Evolutionary conservation across 2,113 vertebrate genomes (phyloP).

Genomic region (Pollimyrus isidori): DNA sequence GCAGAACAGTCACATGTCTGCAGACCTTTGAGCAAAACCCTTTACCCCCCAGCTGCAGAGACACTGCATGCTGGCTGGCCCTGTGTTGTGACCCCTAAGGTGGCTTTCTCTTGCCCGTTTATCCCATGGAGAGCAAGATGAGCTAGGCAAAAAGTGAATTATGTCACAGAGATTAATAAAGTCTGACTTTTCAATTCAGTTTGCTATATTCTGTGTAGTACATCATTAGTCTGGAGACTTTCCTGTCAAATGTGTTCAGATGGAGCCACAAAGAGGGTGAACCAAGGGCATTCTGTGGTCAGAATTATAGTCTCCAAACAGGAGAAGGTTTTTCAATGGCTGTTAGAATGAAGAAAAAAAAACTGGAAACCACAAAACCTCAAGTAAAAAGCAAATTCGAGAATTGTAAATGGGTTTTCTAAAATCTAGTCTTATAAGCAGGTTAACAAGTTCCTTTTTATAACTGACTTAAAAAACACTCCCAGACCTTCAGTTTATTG

Average conservation of each 20-base stretch:
- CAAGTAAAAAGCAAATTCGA: slow-evolving; percentile 21
- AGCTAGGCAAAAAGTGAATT: background rate
- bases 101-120: background rate
- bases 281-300: background rate
- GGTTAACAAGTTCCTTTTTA: slow-evolving; percentile 39
- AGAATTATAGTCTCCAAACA: background rate
- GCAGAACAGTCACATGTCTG: background rate
- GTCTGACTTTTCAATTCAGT: background rate
- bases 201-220: background rate
- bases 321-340: background rate
- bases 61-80: background rate
- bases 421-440: slow-evolving; percentile 41
- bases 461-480: slow-evolving; percentile 31
- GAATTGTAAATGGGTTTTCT: slow-evolving; percentile 34
- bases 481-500: slow-evolving; percentile 42
- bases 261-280: background rate
- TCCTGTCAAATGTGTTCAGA: background rate
- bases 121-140: background rate
- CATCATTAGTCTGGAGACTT: background rate
- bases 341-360: background rate
- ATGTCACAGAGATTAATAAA: background rate
- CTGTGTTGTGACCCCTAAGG: background rate
- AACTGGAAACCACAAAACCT: slow-evolving; percentile 17
- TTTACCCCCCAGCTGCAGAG: background rate
- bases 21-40: background rate